Base-by-base conservation (phyloP, 1,140 invertebrate species). In the Dinothrombium tinctorium region DNA sequence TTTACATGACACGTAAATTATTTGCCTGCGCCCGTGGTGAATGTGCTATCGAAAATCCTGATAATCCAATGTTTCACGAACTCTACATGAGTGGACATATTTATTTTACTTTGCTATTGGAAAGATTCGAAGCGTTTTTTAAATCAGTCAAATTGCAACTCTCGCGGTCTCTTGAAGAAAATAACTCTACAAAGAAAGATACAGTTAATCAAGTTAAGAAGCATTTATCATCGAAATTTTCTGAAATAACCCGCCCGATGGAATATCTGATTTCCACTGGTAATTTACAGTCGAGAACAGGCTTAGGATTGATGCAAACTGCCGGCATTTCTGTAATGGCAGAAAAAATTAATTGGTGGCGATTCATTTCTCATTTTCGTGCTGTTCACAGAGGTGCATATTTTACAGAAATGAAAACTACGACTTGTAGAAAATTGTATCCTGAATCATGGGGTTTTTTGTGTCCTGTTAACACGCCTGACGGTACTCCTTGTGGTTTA, bases 281-380 rank as follows among this genome's bases (percentile, higher is more conserved):
- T 36, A 94, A 83, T 54, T 61, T 94, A 2, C 63, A 60, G 2
- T 73, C 73, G 0, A 62, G 60, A 41, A 65, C 66, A 25, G 76
- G 77, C 21, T 61, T 90, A 4, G 81, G 76, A 19, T 57, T 94
- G 0, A 73, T 79, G 65, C 86, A 95, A 62, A 71, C 15, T 32
- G 33, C 56, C 51, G 92, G 92, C 8, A 62, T 98, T n/a, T 72
- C 79, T 0, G 81, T 98, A 28, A 69, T 92, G 21, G 79, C 82
- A 1, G 94, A 99, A 61, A 94, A 95, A 54, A 79, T 99, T 43
- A 99, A 98, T 56, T 70, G 83, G 43, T 76, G 86, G 70, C 63
- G 94, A 45, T 98, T 90, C 53, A 76, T 96, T 68, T 87, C 87
- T 31, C 90, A 98, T 64, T 98, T 99, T 59, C 70, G 76, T 32